Conservation (phyloP, 1,140 invertebrate genomes). For the Ceratitis capitata region DNA sequence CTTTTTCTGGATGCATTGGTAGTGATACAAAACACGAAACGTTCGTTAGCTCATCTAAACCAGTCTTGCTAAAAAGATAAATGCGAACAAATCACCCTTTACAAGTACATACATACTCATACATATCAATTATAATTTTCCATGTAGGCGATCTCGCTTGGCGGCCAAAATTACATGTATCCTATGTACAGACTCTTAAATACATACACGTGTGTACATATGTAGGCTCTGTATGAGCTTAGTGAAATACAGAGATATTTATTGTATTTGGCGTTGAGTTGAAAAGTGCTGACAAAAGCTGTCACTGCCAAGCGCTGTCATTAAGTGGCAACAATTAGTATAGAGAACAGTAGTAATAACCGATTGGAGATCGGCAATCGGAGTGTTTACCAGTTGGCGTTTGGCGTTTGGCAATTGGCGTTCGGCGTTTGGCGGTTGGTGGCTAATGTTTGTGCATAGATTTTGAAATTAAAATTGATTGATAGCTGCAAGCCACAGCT, state of each 20-base stretch:
- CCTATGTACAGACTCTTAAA: too few species aligned
- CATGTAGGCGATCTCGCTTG: not conserved
- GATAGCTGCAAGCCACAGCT: not conserved
- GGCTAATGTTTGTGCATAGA: not conserved
- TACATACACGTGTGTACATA: not conserved
- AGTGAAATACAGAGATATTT: not conserved
- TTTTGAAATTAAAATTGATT: conserved; percentile 6
- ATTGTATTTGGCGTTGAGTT: not conserved
- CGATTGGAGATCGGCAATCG: not conserved
- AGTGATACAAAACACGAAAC: too few species aligned
- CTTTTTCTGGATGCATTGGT: too few species aligned
- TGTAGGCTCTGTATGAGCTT: not conserved
- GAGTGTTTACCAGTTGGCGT: not conserved
- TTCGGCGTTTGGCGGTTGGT: not conserved
- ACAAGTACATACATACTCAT: not conserved
- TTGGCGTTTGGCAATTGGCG: not conserved
- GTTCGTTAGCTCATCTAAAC: too few species aligned
- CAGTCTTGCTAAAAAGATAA: too few species aligned
- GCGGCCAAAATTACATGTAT: not conserved
- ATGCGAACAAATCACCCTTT: too few species aligned
- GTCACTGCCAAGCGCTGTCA: conserved; percentile 22
- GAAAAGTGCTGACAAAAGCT: conserved; percentile 14
- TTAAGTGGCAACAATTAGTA: conserved; percentile 6
- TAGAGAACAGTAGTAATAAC: not conserved
- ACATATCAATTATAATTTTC: not conserved